phyloP scores from a whole-genome alignment of 2,113 vertebrate genomes.

The Bos taurus region DNA sequence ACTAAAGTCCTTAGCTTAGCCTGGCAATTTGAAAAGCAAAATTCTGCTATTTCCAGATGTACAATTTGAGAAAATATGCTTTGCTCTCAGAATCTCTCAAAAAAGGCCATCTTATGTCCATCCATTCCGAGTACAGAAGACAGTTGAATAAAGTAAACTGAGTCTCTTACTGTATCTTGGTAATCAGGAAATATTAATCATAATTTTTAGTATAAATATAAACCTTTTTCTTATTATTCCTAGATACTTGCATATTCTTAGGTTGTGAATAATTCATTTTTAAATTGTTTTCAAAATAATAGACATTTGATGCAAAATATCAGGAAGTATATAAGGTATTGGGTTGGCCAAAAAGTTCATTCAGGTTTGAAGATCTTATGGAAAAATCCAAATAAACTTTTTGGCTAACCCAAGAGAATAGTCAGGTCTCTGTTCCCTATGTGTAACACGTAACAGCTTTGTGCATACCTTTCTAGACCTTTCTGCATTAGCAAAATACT shows the following conservation, averaged over 20 bases:
- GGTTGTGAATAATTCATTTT: slow-evolving; percentile 4
- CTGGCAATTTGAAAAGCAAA: not conserved
- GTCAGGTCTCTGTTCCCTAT: not conserved
- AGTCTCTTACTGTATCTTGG: not conserved
- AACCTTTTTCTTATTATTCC: not conserved
- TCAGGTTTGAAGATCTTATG: not conserved
- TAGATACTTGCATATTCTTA: not conserved
- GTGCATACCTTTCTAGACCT: not conserved
- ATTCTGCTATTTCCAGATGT: not conserved
- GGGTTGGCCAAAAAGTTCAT: not conserved
- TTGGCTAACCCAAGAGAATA: not conserved
- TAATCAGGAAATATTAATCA: not conserved
- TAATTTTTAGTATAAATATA: not conserved
- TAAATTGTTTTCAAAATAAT: slow-evolving; percentile 20
- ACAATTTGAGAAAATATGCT: not conserved
- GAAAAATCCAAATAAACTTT: not conserved
- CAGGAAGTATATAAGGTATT: not conserved
- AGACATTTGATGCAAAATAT: not conserved
- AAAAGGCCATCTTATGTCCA: not conserved
- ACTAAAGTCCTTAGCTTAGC: not conserved
- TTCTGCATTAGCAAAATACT: not conserved
- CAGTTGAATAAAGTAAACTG: not conserved
- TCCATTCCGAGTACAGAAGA: not conserved
- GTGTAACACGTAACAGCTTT: not conserved
- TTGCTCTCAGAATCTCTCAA: not conserved